A percentile compares a stretch with the other conserved stretches of the same genome.
Conservation (phyloP, 2,888 invertebrate genomes). For the Drosophila subquinaria region DNA sequence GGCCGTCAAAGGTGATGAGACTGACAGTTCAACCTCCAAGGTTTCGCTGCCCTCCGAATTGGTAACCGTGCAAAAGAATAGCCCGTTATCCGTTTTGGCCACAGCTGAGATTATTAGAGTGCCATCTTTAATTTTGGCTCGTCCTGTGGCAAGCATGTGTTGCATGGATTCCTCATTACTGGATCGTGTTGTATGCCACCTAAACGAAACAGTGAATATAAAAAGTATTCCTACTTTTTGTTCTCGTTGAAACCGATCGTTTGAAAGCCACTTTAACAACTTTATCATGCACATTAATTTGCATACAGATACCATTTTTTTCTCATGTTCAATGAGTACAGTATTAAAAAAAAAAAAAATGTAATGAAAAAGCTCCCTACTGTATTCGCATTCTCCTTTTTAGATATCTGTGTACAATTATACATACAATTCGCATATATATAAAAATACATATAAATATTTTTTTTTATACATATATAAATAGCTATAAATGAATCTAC, state of each 20-base stretch:
- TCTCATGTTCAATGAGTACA: conserved; percentile 12
- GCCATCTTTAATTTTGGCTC: conserved; percentile 86
- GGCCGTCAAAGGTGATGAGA: conserved; percentile 90
- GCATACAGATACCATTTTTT: conserved; percentile 1
- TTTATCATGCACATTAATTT: conserved; percentile 2
- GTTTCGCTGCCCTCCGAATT: conserved; percentile 87
- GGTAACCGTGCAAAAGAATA: conserved; percentile 87
- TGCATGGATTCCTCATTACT: conserved; percentile 86
- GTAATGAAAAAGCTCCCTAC: conserved; percentile 9
- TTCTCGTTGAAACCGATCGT: not conserved
- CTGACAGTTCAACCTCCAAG: conserved; percentile 86
- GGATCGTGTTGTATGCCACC: conserved; percentile 86
- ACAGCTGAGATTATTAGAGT: conserved; percentile 86
- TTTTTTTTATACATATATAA: conserved; percentile 20
- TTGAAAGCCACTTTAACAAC: not conserved
- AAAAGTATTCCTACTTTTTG: no score
- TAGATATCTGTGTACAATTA: conserved; percentile 1
- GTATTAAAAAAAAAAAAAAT: conserved; percentile 14
- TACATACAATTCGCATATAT: conserved; percentile 11
- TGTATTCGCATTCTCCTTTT: conserved; percentile 3
- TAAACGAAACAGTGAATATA: conserved; percentile 67
- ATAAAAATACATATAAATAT: conserved; percentile 23
- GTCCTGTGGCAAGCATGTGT: conserved; percentile 85
- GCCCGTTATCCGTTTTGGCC: conserved; percentile 86
- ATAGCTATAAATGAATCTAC: conserved; percentile 21